phyloP scores from a whole-genome alignment of 2,797 vertebrate genomes.

The Alouatta caraya region DNA sequence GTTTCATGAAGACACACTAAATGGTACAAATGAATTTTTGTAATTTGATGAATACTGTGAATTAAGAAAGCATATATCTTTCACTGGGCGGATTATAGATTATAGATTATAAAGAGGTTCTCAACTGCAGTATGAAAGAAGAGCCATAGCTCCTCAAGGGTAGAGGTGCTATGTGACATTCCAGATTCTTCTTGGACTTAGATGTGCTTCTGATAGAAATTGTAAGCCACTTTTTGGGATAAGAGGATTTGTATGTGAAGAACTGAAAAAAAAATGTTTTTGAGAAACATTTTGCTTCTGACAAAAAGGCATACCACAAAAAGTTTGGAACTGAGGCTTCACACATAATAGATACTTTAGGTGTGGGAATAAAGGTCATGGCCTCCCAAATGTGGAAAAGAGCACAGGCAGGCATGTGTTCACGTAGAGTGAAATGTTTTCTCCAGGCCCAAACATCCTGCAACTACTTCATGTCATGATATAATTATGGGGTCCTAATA shows the following conservation, averaged over 20 bases:
- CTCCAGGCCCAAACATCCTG: not conserved
- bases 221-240: not conserved
- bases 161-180: not conserved
- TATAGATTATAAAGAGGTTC: not conserved
- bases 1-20: not conserved
- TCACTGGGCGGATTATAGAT: not conserved
- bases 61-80: not conserved
- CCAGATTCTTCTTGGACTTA: not conserved
- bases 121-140: not conserved
- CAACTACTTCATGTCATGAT: not conserved
- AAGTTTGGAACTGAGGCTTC: not conserved
- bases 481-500: not conserved
- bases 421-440: not conserved
- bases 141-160: not conserved
- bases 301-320: not conserved
- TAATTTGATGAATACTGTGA: not conserved
- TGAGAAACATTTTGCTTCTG: not conserved
- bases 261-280: not conserved
- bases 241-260: not conserved
- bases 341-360: not conserved
- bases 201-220: not conserved
- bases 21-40: constrained; percentile 23
- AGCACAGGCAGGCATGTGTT: not conserved
- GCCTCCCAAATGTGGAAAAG: not conserved
- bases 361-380: not conserved